Evolutionary conservation across 2,888 invertebrate species (phyloP), one percentile per base, ranked within the genome.

Genomic region (Holacanthella duospinosa): DNA sequence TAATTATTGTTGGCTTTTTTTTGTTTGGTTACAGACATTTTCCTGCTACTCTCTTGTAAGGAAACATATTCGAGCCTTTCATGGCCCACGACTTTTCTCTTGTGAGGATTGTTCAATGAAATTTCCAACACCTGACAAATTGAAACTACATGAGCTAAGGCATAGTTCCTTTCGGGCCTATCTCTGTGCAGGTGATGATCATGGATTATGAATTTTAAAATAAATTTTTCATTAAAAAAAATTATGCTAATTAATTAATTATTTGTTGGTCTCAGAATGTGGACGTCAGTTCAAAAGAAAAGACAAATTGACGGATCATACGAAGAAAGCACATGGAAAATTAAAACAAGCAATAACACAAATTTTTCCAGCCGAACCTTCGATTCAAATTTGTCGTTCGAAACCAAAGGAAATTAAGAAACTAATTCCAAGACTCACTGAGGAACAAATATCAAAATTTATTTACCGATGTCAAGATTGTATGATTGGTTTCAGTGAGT

Each of bases 381-480:
- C 55, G 28, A 55, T 48, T 19, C 43, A 25, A 6, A 21, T 48
- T 21, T 21, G 48, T n/a, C 6, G 26, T 19, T 29, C 36, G 19
- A 43, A 48, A 58, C 69, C 68, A 65, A 63, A 70, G 61, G 68
- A 67, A 44, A 63, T 61, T 56, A 71, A 68, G 64, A 72, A 70
- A 61, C 68, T 72, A 54, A 58, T 68, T 21, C 68, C 71, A 9
- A 72, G 79, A 76, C 75, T 77, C 1, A 75, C 77, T 21, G 83
- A 85, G 0, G 83, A 82, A 16, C 86, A 87, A 77, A 87, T 85
- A 75, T 83, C 85, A 74, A 80, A 85, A 58, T 88, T 85, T 75
- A 82, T 86, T 65, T 88, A 86, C 77, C 88, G 87, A 76, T 89
- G 89, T 75, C 84, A 86, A 72, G 80, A 82, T 58, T 89, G 89